Evolutionary conservation across 2,888 invertebrate species (phyloP), one percentile per base, ranked within the genome.

Genomic region (Leucophenga montana): DNA sequence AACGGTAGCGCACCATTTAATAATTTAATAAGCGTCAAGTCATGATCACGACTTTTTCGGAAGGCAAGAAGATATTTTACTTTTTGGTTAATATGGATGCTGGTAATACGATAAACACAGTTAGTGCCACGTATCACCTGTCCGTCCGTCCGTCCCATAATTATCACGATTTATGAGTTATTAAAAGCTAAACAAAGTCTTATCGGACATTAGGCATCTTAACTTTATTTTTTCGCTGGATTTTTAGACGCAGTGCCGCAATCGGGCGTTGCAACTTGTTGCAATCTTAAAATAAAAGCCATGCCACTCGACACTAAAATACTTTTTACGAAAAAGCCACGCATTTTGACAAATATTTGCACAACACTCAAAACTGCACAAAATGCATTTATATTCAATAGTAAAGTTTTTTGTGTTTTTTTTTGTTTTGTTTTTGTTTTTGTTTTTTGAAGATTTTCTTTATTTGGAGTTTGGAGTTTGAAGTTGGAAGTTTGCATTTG

Each of bases 1-100:
- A 64, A 11, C 62, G 46, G 68, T 82, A 83, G 74, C 82, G 77
- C 78, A 73, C 68, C 73, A 84, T 75, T 82, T 80, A 80, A 84
- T 84, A 84, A 82, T 84, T 82, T 82, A 80, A 82, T 82, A 84
- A 82, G 81, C 83, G 71, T 62, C 78, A 73, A 81, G 71, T 61
- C 77, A 73, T 81, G 78, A 70, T 74, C 81, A 82, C 77, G 81
- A 82, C 39, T 56, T 62, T 22, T 39, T 20, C n/a, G 46, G 48
- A 48, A 20, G 62, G 20, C 46, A 39, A 33, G 46, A 11, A 46
- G 48, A 3, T 39, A 39, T 39, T 39, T 39, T 39, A 39, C 11
- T 39, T 39, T 39, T 39, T 39, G 39, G 39, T 39, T 39, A 39
- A 39, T 39, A 18, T 44, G 18, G 22, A 14, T 57, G 22, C 3